These are phyloP conservation scores for Mythimna loreyi DNA, from an alignment of 2,888 invertebrate species.

Conservation along the genomic window DNA sequence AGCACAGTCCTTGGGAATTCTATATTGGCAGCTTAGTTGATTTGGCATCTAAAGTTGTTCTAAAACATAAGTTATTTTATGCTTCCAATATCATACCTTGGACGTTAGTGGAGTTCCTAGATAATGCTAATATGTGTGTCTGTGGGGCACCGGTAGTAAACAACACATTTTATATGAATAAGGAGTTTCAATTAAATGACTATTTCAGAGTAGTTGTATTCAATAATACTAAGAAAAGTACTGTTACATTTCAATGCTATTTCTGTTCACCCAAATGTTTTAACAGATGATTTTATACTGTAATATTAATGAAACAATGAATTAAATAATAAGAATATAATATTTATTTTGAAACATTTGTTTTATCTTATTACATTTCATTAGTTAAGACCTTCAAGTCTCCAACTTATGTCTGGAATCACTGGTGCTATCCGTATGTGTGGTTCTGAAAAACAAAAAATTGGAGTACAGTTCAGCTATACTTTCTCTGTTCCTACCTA, in stretches of 20 bases:
- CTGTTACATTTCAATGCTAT: slow-evolving; percentile 90
- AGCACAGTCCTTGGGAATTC: slow-evolving; percentile 77
- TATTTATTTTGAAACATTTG: slow-evolving; percentile 46
- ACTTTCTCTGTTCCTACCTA: not conserved
- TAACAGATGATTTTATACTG: slow-evolving; percentile 55
- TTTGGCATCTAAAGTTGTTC: slow-evolving; percentile 88
- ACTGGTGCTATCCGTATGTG: slow-evolving; percentile 91
- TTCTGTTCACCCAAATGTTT: slow-evolving; percentile 91
- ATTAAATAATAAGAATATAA: slow-evolving; percentile 46
- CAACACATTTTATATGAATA: slow-evolving; percentile 72
- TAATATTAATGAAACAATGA: slow-evolving; percentile 37
- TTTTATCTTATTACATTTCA: slow-evolving; percentile 36
- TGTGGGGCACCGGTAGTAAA: slow-evolving; percentile 90
- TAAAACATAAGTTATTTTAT: slow-evolving; percentile 89
- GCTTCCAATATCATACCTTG: slow-evolving; percentile 90
- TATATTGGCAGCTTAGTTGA: slow-evolving; percentile 89
- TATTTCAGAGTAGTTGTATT: slow-evolving; percentile 82
- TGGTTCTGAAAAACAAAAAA: slow-evolving; percentile 88
- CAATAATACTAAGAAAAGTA: slow-evolving; percentile 77
- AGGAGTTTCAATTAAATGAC: slow-evolving; percentile 80
- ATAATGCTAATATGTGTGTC: slow-evolving; percentile 91
- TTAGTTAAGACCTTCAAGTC: slow-evolving; percentile 86
- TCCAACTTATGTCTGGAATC: slow-evolving; percentile 90
- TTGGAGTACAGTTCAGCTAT: not conserved
- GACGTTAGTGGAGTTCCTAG: slow-evolving; percentile 91